These are phyloP conservation scores for Toxonevra muliebris DNA, from an alignment of 2,888 invertebrate genomes.

Conservation along the genomic window DNA sequence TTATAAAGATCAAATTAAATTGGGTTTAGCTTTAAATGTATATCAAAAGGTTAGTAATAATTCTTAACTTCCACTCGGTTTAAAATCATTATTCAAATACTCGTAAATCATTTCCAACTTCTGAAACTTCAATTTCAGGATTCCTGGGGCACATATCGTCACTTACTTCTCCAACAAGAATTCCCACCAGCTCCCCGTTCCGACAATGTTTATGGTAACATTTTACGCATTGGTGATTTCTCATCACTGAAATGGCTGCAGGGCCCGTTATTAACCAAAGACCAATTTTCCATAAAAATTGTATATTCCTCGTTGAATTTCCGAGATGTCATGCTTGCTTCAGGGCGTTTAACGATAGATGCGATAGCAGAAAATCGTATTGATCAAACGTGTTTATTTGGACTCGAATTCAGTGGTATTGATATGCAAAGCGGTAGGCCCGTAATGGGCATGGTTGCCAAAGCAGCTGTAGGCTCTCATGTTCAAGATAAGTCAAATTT, in stretches of 20 bases:
- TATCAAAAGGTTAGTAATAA: constrained; percentile 67
- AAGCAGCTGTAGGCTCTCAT: constrained; percentile 67
- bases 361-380: constrained; percentile 73
- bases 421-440: constrained; percentile 67
- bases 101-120: too few species aligned
- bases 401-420: constrained; percentile 73
- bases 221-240: constrained; percentile 80
- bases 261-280: constrained; percentile 64
- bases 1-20: constrained; percentile 73
- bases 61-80: neutral
- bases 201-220: constrained; percentile 78
- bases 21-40: constrained; percentile 84
- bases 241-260: constrained; percentile 82
- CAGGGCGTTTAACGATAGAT: constrained; percentile 84
- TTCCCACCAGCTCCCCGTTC: constrained; percentile 62
- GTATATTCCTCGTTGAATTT: constrained; percentile 84
- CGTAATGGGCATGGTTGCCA: constrained; percentile 70
- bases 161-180: constrained; percentile 68
- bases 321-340: constrained; percentile 90
- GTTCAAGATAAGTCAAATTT: constrained; percentile 26
- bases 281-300: constrained; percentile 67
- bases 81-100: too few species aligned
- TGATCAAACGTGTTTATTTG: constrained; percentile 71
- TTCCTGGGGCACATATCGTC: constrained; percentile 77
- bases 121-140: constrained; percentile 38